These are phyloP conservation scores for Plagodis dolabraria DNA, from an alignment of 2,888 invertebrate genomes.

Conservation along the genomic window DNA sequence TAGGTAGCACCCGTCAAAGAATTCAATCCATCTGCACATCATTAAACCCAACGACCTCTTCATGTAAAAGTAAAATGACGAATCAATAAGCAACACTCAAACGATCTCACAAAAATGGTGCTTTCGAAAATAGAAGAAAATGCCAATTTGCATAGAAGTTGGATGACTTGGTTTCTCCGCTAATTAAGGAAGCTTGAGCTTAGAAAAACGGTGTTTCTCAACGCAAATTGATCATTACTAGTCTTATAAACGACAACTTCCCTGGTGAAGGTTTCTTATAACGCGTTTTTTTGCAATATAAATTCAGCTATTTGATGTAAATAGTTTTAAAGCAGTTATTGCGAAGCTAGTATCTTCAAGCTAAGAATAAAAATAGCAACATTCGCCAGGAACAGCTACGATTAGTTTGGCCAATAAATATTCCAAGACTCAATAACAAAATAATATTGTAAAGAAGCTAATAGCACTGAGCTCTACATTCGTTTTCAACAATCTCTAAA, in stretches of 20 bases:
- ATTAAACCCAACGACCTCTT: constrained; percentile 27
- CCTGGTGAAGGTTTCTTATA: constrained; percentile 55
- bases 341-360: not conserved
- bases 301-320: constrained; percentile 12
- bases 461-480: constrained; percentile 11
- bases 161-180: constrained; percentile 68
- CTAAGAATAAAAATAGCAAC: no score
- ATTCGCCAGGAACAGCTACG: no score
- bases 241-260: constrained; percentile 54
- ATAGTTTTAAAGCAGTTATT: constrained; percentile 63
- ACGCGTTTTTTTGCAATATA: constrained; percentile 20
- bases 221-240: constrained; percentile 69
- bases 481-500: constrained; percentile 15
- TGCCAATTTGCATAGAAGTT: constrained; percentile 71
- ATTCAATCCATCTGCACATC: constrained; percentile 11
- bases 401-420: not conserved
- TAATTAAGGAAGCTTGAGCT: constrained; percentile 73
- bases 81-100: constrained; percentile 45
- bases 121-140: constrained; percentile 76
- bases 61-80: constrained; percentile 49
- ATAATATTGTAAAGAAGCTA: constrained; percentile 3
- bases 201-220: constrained; percentile 57
- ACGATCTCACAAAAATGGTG: constrained; percentile 57
- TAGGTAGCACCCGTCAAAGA: constrained; percentile 8
- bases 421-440: constrained; percentile 1